Base-by-base conservation (phyloP, 2,797 vertebrate species). In the Discoglossus pictus region DNA sequence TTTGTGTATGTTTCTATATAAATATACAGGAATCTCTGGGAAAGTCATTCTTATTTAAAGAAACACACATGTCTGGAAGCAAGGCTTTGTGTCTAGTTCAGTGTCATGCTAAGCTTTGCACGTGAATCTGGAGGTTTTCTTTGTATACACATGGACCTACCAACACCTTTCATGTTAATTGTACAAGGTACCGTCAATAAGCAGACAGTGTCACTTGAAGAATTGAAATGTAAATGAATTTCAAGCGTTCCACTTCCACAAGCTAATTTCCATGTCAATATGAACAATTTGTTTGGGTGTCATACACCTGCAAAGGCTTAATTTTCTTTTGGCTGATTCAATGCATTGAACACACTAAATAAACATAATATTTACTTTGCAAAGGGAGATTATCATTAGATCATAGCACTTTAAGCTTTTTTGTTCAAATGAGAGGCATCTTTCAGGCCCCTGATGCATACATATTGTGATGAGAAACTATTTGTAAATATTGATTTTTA, bases 131-230 rank as follows among this genome's bases (percentile, higher is more conserved):
- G 27, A 52, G 55, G 7, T 31, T 44, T 68, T 53, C 52, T 61
- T 34, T 51, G 46, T 59, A 42, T 51, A 16, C 39, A 27, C 38
- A 16, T 15, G 20, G 27, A 27, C 12, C 23, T 23, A 27, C 36
- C 42, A 53, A 54, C 58, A 61, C 66, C 50, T 69, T 62, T 51
- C 24, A 68, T 68, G 46, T 16, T 59, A 59, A 60, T 52, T 51
- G 47, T 13, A 43, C 44, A 68, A 68, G 38, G 56, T 44, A 52
- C 25, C 20, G 9, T 56, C 52, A 65, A 56, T 25, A 44, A 48
- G 20, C 36, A 34, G 61, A 44, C 43, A 40, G 48, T 58, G 48
- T 46, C 27, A 12, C 16, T 5, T 15, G 20, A 27, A 15, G 24
- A 7, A 56, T 51, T 68, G 55, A 39, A 46, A 34, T 51, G 24